Percentiles rank a stretch among this genome's conserved stretches.
These are phyloP conservation scores for Diadegma fenestrale DNA, from an alignment of 2,888 invertebrate genomes.

Conservation along the genomic window DNA sequence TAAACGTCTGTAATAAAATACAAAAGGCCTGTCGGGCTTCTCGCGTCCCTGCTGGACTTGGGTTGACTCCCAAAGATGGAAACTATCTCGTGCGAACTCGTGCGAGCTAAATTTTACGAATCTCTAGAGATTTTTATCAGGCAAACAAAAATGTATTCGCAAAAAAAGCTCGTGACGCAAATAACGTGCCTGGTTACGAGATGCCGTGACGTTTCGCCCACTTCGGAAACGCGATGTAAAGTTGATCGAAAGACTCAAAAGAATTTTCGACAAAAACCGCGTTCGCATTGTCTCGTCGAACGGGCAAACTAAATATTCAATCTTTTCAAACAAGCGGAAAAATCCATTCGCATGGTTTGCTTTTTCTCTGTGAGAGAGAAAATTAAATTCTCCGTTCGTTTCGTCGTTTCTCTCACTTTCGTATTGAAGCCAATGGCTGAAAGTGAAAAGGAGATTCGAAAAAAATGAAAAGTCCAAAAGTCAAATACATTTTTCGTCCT, in stretches of 20 bases:
- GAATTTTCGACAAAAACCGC: neutral
- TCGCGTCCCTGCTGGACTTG: neutral
- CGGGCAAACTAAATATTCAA: neutral
- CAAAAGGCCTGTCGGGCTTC: neutral
- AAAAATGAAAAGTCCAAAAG: no score
- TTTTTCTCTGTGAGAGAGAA: neutral
- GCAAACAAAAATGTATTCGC: neutral
- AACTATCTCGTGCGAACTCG: neutral
- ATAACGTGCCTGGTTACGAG: neutral
- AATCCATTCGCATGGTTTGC: neutral
- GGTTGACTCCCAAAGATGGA: neutral
- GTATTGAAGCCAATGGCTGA: no score
- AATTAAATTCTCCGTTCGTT: no score
- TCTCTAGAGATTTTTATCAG: neutral
- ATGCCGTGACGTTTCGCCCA: neutral
- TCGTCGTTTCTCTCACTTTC: no score
- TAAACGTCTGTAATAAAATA: neutral
- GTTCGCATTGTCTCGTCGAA: neutral
- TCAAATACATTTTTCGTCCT: no score
- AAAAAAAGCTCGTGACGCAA: neutral
- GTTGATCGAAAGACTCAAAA: neutral
- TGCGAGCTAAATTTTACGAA: neutral
- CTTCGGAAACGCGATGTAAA: neutral
- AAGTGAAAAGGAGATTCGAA: no score
- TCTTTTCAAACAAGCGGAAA: neutral